Base-by-base conservation (phyloP, 2,888 invertebrate species). In the Oligia latruncula region DNA sequence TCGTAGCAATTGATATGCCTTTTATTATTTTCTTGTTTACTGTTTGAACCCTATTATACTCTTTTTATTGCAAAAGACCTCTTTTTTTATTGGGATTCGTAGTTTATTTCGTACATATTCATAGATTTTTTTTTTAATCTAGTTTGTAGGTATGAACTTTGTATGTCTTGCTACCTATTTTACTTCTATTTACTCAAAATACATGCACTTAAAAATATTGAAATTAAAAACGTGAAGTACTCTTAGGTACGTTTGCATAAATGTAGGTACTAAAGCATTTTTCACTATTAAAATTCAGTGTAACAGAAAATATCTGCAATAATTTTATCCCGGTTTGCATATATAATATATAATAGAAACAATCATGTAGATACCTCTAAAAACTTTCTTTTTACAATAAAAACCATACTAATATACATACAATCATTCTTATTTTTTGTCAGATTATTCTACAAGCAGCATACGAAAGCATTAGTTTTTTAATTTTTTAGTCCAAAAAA, bases 1-100 rank as follows among this genome's bases (percentile, higher is more conserved):
- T 80, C n/a, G 49, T 65, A 71, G 6, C 35, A 70, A 66, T 23
- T n/a, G 52, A 64, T 52, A 6, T 71, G 29, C 23, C 15, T 65
- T 58, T 46, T 35, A 46, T 23, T 64, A 0, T 8, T 13, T 3
- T 60, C 17, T 77, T 55, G 15, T 55, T 74, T 58, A 65, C 52
- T 55, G 5, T 35, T 78, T n/a, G 13, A 64, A 35, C 2, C n/a
- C 4, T n/a, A 17, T 70, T 49, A 17, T 49, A 6, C 43, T 60
- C 0, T 3, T 49, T 13, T 20, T n/a, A 9, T 49, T 17, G 15
- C 11, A 40, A 71, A 13, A 35, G 11, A 5, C 4, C 4, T 66
- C 3, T 43, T 23, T 15, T 46, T 29, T 29, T 6, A 20, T 43
- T n/a, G 8, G 9, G 17, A 2, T 35, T 68, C 1, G 5, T 17